These are phyloP conservation scores for Tetragnatha montana DNA, from an alignment of 2,888 invertebrate species.

Conservation along the genomic window DNA sequence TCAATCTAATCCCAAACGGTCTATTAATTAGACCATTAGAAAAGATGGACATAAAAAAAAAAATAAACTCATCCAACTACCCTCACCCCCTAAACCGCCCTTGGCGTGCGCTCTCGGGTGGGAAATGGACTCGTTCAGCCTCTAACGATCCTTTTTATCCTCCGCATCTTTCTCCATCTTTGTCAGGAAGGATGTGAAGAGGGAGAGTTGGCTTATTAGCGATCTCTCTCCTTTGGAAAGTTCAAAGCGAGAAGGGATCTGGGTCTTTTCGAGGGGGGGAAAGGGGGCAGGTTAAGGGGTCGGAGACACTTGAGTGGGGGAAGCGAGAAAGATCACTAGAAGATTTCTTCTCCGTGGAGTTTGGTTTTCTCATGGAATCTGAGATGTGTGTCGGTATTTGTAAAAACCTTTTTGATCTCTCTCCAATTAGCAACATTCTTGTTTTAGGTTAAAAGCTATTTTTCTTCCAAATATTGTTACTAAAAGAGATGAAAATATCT, in stretches of 20 bases:
- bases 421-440: background rate
- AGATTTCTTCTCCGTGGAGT: background rate
- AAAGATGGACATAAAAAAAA: background rate
- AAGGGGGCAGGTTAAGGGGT: background rate
- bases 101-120: background rate
- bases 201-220: slow-evolving; percentile 34
- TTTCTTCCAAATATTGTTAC: too few relatives aligned
- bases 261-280: slow-evolving; percentile 22
- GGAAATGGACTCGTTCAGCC: slow-evolving; percentile 30
- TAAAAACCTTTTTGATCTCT: too few relatives aligned
- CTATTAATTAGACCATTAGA: slow-evolving; percentile 60
- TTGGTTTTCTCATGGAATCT: background rate
- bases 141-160: slow-evolving; percentile 50
- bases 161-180: slow-evolving; percentile 17
- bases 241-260: slow-evolving; percentile 39
- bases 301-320: slow-evolving; percentile 10
- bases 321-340: slow-evolving; percentile 41
- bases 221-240: background rate
- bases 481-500: too few relatives aligned
- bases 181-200: background rate
- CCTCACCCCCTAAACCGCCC: slow-evolving; percentile 12
- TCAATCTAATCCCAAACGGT: slow-evolving; percentile 35
- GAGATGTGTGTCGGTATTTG: too few relatives aligned
- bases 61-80: background rate
- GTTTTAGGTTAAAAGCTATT: background rate